These are phyloP conservation scores for Cataglyphis rosenhaueri DNA, from an alignment of 2,888 invertebrate species.

Conservation along the genomic window DNA sequence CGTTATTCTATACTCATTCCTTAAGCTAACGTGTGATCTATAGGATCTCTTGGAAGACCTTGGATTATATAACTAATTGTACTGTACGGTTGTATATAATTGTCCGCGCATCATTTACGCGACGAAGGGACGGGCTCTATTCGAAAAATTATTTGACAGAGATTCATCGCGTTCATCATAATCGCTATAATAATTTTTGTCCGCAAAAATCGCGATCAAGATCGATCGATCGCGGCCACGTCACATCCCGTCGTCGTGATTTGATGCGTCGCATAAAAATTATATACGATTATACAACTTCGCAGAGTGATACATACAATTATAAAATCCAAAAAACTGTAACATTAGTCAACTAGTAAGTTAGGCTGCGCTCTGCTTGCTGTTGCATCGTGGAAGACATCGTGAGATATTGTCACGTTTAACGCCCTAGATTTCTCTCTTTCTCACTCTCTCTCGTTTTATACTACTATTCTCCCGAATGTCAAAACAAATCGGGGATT, in stretches of 20 bases:
- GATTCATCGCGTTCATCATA: neutral
- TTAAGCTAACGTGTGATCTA: constrained; percentile 71
- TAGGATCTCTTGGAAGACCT: constrained; percentile 77
- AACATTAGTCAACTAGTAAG: constrained; percentile 79
- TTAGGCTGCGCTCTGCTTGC: constrained; percentile 64
- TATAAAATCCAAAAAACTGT: constrained; percentile 83
- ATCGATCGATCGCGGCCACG: neutral
- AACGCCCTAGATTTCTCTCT: constrained; percentile 49
- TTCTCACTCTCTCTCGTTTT: constrained; percentile 2
- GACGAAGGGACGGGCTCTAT: constrained; percentile 51
- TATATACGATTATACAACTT: constrained; percentile 60
- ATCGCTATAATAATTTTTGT: neutral
- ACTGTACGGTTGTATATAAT: constrained; percentile 69
- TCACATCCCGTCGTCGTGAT: constrained; percentile 39
- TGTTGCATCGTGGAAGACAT: constrained; percentile 51
- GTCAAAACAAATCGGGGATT: constrained; percentile 29
- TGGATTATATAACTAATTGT: constrained; percentile 77
- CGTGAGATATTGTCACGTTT: constrained; percentile 77
- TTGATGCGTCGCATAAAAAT: constrained; percentile 72
- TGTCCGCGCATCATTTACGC: constrained; percentile 58
- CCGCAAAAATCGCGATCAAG: neutral
- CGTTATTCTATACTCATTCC: constrained; percentile 63
- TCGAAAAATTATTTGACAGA: constrained; percentile 17
- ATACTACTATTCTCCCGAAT: constrained; percentile 49
- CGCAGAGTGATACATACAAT: constrained; percentile 71